Evolutionary conservation across 2,797 vertebrate genomes (phyloP), one percentile per base, ranked within the genome.

Genomic region (Scolopax rusticola): DNA sequence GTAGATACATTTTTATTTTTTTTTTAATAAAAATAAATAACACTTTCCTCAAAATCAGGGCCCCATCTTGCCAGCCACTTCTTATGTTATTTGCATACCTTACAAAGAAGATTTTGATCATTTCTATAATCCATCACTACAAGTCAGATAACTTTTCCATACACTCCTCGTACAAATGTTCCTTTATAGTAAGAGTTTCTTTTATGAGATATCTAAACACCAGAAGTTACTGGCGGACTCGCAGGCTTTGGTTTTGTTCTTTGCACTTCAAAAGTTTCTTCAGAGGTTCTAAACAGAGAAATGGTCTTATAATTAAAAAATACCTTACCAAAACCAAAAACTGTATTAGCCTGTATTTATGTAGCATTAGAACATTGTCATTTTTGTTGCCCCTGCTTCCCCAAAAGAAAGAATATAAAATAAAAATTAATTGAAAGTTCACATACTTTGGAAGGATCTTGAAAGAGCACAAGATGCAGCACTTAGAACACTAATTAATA

Each of bases 71-170:
- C 40, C 33, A 47, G n/a, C 17, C 69, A 71, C 33, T 89, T 76
- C 65, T 60, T 47, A 70, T 6, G 20, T 70, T 60, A 68, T 86
- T 79, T 86, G 91, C 45, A 95, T 61, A 73, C 60, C 84, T 54
- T 36, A 73, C 76, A 67, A 50, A 94, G 15, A 90, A 18, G 21
- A 25, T 73, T 94, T 80, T 64, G 8, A 77, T 70, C 16, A 6
- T 43, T 89, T 93, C 93, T 69, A 87, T 74, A 96, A 85, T 47
- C 60, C 89, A 80, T 15, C 54, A 64, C 68, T 45, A 73, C 28
- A 51, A 87, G 16, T 64, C 76, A 89, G 76, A 95, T 40, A 77
- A 68, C 19, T 41, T 47, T 83, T 91, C 95, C 89, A 67, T 28
- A 68, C 53, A 63, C 18, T 45, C 48, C 54, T 32, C 48, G 19